A percentile compares a stretch with the other conserved stretches of the same genome.
Evolutionary conservation across 1,140 invertebrate species (phyloP).

Genomic region (Hyles vespertilio): DNA sequence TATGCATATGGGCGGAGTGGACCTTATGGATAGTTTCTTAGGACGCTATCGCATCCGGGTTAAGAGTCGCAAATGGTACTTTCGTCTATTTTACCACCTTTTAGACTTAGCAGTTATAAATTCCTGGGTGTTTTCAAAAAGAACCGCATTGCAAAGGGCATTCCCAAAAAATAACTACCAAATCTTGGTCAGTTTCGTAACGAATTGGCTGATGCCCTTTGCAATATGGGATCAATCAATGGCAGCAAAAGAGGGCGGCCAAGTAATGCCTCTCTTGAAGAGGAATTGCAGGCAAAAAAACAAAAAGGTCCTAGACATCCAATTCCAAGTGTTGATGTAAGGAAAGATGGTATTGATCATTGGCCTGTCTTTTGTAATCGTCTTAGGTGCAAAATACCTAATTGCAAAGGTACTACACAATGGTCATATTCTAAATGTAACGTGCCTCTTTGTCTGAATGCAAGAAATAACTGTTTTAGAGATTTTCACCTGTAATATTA

Average conservation of each 20-base stretch:
- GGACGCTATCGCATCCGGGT: conserved; percentile 9
- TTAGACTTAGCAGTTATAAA: conserved; percentile 8
- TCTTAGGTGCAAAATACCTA: neutral
- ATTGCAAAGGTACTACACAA: neutral
- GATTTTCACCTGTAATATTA: neutral
- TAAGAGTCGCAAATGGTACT: conserved; percentile 34
- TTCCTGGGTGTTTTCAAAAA: conserved; percentile 9
- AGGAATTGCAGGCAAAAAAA: conserved; percentile 21
- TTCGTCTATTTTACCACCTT: conserved; percentile 22
- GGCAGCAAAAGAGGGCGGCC: conserved; percentile 49
- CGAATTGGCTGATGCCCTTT: conserved; percentile 38
- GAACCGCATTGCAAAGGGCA: conserved; percentile 25
- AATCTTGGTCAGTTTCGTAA: conserved; percentile 40
- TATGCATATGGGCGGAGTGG: no score
- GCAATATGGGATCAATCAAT: conserved; percentile 34
- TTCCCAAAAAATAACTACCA: conserved; percentile 30
- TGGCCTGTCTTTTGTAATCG: conserved; percentile 28
- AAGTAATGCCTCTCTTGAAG: conserved; percentile 32
- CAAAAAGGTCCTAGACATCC: conserved; percentile 26
- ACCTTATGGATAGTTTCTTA: neutral
- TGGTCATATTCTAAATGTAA: conserved; percentile 1
- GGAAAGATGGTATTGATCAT: conserved; percentile 25
- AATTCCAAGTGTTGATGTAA: conserved; percentile 28
- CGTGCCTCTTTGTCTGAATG: neutral
- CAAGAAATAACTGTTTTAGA: neutral